Conservation (phyloP, 2,113 vertebrate species). For the Cebus imitator region DNA sequence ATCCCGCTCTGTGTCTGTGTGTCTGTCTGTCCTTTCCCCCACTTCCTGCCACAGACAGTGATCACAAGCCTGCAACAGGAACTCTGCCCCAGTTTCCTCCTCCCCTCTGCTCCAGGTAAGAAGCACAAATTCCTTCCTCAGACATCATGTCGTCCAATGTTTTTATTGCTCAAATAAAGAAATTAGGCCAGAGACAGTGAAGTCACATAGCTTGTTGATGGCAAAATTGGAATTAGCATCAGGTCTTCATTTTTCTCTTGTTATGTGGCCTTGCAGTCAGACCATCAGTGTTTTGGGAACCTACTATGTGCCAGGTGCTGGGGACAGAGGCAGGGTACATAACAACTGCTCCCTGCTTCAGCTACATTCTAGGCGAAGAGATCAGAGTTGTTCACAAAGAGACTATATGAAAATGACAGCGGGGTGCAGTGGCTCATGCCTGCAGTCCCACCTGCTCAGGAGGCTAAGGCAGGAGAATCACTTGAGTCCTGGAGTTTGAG, state of each 20-base stretch:
- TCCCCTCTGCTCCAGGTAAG: slow-evolving; percentile 86
- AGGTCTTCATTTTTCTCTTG: not conserved
- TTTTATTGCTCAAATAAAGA: not conserved
- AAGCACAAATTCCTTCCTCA: not conserved
- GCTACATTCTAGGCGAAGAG: not conserved
- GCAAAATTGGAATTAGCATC: not conserved
- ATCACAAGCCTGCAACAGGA: slow-evolving; percentile 79
- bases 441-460: not conserved
- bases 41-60: slow-evolving; percentile 71
- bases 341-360: not conserved
- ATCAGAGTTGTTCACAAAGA: not conserved
- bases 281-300: not conserved
- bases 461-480: not conserved
- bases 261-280: not conserved
- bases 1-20: not conserved
- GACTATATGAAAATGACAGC: not conserved
- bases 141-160: too few species aligned
- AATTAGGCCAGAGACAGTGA: not conserved
- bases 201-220: not conserved
- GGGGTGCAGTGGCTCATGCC: not conserved
- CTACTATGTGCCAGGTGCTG: not conserved
- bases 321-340: not conserved
- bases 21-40: not conserved
- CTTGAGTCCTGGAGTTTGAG: not conserved
- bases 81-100: slow-evolving; percentile 86